Conservation (phyloP, 35 echinoderm and acorn worm species). For the Heliocidaris tuberculata region DNA sequence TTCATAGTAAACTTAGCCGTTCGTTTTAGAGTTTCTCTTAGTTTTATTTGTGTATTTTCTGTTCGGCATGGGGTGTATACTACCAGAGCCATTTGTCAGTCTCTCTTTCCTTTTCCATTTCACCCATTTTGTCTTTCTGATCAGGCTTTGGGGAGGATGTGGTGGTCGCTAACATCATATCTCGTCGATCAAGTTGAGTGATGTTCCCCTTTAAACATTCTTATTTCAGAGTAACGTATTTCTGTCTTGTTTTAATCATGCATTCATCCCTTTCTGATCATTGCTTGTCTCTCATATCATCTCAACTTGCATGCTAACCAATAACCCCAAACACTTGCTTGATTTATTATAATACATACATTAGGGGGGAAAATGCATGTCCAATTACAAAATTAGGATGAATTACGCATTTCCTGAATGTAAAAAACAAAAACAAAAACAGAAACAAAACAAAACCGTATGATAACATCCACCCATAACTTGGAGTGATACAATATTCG, state of each 20-base stretch:
- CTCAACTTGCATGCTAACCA: not conserved
- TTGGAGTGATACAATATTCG: too few relatives aligned
- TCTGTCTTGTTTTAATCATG: not conserved
- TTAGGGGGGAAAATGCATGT: not conserved
- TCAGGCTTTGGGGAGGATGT: constrained; percentile 12
- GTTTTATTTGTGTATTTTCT: not conserved
- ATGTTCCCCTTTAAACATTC: constrained; percentile 24
- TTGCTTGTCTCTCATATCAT: not conserved
- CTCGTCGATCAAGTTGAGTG: constrained; percentile 37
- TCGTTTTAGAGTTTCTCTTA: too few relatives aligned
- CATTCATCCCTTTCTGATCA: not conserved
- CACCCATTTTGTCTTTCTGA: not conserved
- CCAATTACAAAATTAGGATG: not conserved
- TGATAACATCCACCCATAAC: too few relatives aligned
- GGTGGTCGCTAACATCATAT: constrained; percentile 18
- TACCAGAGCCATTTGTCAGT: not conserved
- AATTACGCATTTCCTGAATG: too few relatives aligned
- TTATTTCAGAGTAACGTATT: not conserved
- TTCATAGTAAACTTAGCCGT: too few relatives aligned
- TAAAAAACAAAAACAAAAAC: too few relatives aligned
- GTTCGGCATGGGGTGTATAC: not conserved
- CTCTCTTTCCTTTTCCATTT: not conserved
- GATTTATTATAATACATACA: not conserved
- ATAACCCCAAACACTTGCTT: not conserved
- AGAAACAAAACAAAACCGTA: too few relatives aligned